Conservation (phyloP, 2,888 invertebrate species). For the Tineola bisselliella region DNA sequence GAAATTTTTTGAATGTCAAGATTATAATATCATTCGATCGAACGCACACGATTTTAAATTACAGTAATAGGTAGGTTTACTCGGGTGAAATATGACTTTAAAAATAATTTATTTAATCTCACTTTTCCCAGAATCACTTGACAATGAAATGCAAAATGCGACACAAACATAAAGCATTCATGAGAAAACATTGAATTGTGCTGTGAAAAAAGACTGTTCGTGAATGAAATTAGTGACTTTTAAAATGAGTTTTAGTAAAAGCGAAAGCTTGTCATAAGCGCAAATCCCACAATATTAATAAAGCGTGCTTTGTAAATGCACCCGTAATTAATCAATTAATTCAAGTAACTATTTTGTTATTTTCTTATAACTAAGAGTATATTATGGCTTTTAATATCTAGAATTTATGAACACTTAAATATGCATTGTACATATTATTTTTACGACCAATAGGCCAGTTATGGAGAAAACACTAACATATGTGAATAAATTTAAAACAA, state of each 20-base stretch:
- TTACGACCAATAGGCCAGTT: too few relatives aligned
- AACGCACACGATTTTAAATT: not conserved
- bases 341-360: not conserved
- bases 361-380: too few relatives aligned
- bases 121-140: not conserved
- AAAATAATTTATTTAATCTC: not conserved
- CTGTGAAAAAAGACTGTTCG: not conserved
- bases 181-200: not conserved
- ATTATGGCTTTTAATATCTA: too few relatives aligned
- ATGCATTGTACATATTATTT: too few relatives aligned
- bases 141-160: constrained; percentile 15
- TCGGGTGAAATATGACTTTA: not conserved
- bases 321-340: not conserved
- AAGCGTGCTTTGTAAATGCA: not conserved
- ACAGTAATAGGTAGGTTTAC: too few relatives aligned
- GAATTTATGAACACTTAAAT: too few relatives aligned
- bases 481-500: too few relatives aligned
- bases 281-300: not conserved
- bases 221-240: not conserved
- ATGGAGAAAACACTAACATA: too few relatives aligned
- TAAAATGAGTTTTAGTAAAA: not conserved
- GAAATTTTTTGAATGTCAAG: too few relatives aligned
- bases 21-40: not conserved
- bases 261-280: not conserved
- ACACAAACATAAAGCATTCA: constrained; percentile 19